These are phyloP conservation scores for Ptychadena robeensis DNA, from an alignment of 2,797 vertebrate species.

Conservation along the genomic window DNA sequence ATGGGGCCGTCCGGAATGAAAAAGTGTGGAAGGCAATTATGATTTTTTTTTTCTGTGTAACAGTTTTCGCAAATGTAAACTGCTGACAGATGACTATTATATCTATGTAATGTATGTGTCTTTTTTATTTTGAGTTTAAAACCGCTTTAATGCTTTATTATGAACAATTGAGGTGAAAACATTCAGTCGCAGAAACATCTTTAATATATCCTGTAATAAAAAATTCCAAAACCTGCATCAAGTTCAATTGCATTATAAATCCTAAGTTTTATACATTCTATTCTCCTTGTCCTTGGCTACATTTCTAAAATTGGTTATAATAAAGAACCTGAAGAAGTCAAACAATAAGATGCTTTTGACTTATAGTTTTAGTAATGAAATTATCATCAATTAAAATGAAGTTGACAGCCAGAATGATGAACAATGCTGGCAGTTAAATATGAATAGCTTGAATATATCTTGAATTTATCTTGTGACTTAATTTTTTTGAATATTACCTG, in stretches of 20 bases:
- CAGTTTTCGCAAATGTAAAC: too few relatives aligned
- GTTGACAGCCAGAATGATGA: conserved; percentile 42
- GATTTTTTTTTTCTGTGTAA: too few relatives aligned
- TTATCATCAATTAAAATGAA: conserved; percentile 47
- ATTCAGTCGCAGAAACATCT: neutral
- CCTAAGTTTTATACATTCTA: conserved; percentile 42
- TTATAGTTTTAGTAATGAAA: conserved; percentile 53
- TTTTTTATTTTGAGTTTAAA: too few relatives aligned
- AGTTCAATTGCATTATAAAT: conserved; percentile 28
- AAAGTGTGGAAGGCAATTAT: too few relatives aligned
- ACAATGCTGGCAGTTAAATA: neutral
- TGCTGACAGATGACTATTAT: too few relatives aligned
- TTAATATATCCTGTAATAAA: conserved; percentile 22
- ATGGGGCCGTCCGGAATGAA: too few relatives aligned
- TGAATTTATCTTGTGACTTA: too few relatives aligned
- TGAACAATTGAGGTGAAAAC: neutral
- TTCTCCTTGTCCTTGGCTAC: conserved; percentile 52
- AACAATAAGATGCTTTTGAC: conserved; percentile 50
- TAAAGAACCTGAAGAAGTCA: conserved; percentile 51
- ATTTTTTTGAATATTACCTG: too few relatives aligned
- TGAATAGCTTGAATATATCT: neutral
- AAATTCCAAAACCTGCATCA: conserved; percentile 39
- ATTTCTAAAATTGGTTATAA: conserved; percentile 36
- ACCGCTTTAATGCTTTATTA: neutral
- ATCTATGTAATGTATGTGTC: neutral